A percentile compares a stretch with the other conserved stretches of the same genome.
Conservation (phyloP, 2,888 invertebrate genomes). For the Hyppa rectilinea region DNA sequence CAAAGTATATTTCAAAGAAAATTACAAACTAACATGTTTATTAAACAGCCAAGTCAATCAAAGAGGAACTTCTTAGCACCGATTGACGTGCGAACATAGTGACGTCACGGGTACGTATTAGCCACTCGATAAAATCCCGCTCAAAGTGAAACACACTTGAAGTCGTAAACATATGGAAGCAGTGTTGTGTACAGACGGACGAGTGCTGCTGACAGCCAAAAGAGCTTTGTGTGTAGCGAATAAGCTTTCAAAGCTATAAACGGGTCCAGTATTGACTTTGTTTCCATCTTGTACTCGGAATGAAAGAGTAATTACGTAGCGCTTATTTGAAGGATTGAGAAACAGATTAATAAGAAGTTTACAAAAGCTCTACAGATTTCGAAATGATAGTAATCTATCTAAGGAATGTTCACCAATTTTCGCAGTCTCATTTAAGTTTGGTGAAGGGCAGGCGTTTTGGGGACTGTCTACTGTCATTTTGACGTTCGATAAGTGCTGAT, state of each 20-base stretch:
- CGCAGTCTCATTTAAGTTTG: no score
- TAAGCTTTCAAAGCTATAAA: conserved; percentile 17
- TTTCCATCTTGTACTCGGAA: conserved; percentile 8
- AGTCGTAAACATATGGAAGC: conserved; percentile 59
- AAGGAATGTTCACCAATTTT: neutral
- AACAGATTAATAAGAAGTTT: neutral
- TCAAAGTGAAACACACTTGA: conserved; percentile 27
- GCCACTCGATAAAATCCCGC: conserved; percentile 33
- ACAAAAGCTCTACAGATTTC: neutral
- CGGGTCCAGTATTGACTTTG: neutral
- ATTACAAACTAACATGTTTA: conserved; percentile 17
- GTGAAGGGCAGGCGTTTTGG: no score
- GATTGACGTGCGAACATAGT: conserved; percentile 38
- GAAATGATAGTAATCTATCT: neutral
- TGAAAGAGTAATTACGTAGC: conserved; percentile 2
- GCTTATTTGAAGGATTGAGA: neutral
- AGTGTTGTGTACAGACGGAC: conserved; percentile 21
- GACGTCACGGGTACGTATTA: conserved; percentile 47
- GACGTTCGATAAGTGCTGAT: no score
- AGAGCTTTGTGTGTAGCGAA: conserved; percentile 39
- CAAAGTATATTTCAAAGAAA: conserved; percentile 18
- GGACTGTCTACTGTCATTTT: no score
- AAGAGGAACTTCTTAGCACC: conserved; percentile 22
- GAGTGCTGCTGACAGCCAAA: conserved; percentile 49
- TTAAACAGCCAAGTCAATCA: conserved; percentile 39